Evolutionary conservation across 1,140 invertebrate genomes (phyloP).

Genomic region (Zelostemma sp.): DNA sequence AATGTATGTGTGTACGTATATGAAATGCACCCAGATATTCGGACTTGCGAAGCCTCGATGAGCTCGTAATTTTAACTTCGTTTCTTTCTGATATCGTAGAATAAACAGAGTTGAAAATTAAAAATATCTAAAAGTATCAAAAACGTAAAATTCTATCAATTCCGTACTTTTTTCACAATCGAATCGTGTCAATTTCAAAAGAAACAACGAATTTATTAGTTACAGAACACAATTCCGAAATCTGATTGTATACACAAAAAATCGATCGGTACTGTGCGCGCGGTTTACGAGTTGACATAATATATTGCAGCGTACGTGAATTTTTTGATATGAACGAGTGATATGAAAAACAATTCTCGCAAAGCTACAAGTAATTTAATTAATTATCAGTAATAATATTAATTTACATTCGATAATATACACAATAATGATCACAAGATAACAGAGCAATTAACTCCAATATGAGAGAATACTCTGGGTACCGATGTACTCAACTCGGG

Average conservation of each 20-base stretch:
- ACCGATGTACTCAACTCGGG: constrained; percentile 20
- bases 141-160: constrained; percentile 19
- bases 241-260: not conserved
- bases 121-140: constrained; percentile 27
- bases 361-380: constrained; percentile 9
- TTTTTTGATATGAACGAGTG: not conserved
- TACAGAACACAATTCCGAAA: too few relatives aligned
- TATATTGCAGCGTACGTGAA: not conserved
- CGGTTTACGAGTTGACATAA: not conserved
- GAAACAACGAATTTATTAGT: too few relatives aligned
- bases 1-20: constrained; percentile 52
- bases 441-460: constrained; percentile 35
- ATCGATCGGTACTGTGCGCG: not conserved
- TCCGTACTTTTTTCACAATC: too few relatives aligned
- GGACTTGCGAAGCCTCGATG: too few relatives aligned
- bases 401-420: constrained; percentile 46
- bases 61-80: too few relatives aligned
- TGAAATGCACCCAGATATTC: constrained; percentile 12
- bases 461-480: constrained; percentile 12
- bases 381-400: constrained; percentile 34
- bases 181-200: too few relatives aligned
- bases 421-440: constrained; percentile 53
- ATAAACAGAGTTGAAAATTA: constrained; percentile 9
- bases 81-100: too few relatives aligned
- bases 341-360: constrained; percentile 10